Evolutionary conservation across 2,797 vertebrate genomes (phyloP).

Genomic region (Acanthiza pusilla): DNA sequence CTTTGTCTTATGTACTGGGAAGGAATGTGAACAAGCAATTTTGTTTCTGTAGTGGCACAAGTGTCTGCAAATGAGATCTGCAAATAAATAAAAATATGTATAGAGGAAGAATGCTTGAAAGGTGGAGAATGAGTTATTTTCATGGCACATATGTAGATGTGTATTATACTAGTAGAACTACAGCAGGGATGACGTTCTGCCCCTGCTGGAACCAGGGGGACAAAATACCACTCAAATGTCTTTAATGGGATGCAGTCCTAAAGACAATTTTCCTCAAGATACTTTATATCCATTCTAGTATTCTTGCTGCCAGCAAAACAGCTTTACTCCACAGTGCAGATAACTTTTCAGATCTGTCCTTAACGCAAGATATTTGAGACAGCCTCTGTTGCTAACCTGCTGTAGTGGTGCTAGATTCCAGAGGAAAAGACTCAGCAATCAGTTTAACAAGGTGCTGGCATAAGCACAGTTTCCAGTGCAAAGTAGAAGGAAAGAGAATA

Average conservation of each 20-base stretch:
- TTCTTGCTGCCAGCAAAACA: conserved; percentile 63
- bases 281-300: conserved; percentile 42
- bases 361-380: conserved; percentile 71
- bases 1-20: not conserved
- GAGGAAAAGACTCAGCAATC: conserved; percentile 54
- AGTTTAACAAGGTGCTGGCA: conserved; percentile 60
- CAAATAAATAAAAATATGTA: not conserved
- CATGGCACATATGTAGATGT: not conserved
- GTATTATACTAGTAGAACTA: not conserved
- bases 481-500: not conserved
- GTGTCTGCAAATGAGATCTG: not conserved
- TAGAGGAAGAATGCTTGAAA: not conserved
- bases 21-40: not conserved
- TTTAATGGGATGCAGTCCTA: not conserved
- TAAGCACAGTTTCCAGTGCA: conserved; percentile 58
- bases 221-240: not conserved
- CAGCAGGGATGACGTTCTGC: not conserved
- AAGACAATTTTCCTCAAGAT: conserved; percentile 54
- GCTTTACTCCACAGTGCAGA: conserved; percentile 58
- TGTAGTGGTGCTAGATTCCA: conserved; percentile 55
- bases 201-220: not conserved
- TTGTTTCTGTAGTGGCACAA: not conserved
- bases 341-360: conserved; percentile 69
- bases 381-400: conserved; percentile 63
- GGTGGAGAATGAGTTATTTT: not conserved